Conservation (phyloP, 1,140 invertebrate species). For the Drosophila pectinifera region DNA sequence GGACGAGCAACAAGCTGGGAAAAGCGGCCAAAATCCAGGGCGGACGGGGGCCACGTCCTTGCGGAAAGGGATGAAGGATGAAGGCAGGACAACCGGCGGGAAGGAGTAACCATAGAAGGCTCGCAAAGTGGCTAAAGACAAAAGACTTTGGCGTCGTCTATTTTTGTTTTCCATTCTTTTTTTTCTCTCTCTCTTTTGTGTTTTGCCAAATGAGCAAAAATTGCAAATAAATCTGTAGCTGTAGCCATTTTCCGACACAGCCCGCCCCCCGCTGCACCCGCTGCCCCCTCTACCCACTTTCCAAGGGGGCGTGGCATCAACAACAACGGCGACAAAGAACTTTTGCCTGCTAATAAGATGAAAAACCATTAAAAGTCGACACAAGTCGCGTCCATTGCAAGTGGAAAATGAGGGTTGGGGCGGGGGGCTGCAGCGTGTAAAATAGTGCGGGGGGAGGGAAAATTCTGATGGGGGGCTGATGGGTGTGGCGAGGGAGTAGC, state of each 20-base stretch:
- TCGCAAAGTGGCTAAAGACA: slow-evolving; percentile 78
- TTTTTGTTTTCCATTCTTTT: slow-evolving; percentile 36
- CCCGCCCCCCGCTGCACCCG: neutral
- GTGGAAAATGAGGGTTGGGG: slow-evolving; percentile 17
- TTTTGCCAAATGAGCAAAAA: slow-evolving; percentile 76
- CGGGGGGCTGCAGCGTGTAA: too few species aligned
- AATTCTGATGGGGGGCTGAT: too few species aligned
- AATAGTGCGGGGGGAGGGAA: neutral
- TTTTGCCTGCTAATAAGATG: slow-evolving; percentile 83
- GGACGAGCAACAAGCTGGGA: slow-evolving; percentile 33
- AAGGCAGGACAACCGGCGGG: neutral
- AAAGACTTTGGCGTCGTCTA: slow-evolving; percentile 60
- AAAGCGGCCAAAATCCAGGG: slow-evolving; percentile 6
- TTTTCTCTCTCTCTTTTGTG: slow-evolving; percentile 25
- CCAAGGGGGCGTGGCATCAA: slow-evolving; percentile 27
- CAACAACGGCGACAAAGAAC: slow-evolving; percentile 74
- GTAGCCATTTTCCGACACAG: slow-evolving; percentile 60
- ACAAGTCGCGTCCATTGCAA: slow-evolving; percentile 76
- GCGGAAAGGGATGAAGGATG: too few species aligned
- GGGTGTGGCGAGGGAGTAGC: too few species aligned
- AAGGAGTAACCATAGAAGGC: slow-evolving; percentile 50
- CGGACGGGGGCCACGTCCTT: neutral
- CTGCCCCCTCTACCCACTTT: neutral
- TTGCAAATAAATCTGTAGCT: slow-evolving; percentile 83
- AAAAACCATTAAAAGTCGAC: slow-evolving; percentile 79